These are phyloP conservation scores for Calliscelio sp. DNA, from an alignment of 2,888 invertebrate species.

Conservation along the genomic window DNA sequence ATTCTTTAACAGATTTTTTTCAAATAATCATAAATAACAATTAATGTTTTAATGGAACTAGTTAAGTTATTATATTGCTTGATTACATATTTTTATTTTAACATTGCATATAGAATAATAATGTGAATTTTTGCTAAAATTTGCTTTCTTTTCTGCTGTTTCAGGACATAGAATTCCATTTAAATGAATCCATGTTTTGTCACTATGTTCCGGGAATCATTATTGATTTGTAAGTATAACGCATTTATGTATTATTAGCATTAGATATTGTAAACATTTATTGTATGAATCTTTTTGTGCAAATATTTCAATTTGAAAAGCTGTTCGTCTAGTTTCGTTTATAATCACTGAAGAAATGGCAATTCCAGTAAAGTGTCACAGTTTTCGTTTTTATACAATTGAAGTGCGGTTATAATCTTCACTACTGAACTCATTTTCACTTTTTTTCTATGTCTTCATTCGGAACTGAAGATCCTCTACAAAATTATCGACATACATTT, in stretches of 20 bases:
- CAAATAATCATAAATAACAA: too few species aligned
- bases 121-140: too few species aligned
- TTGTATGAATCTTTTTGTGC: background rate
- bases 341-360: conserved; percentile 12
- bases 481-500: conserved; percentile 44
- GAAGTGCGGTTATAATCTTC: conserved; percentile 28
- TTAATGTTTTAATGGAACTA: too few species aligned
- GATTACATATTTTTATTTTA: too few species aligned
- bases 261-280: conserved; percentile 1
- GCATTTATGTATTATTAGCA: background rate
- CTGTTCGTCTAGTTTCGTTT: conserved; percentile 9
- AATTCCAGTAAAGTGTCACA: conserved; percentile 25
- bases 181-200: conserved; percentile 82
- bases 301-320: background rate
- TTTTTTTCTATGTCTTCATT: conserved; percentile 28
- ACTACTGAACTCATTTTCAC: conserved; percentile 43
- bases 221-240: conserved; percentile 74
- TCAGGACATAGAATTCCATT: conserved; percentile 74
- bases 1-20: too few species aligned
- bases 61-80: too few species aligned
- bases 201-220: conserved; percentile 79
- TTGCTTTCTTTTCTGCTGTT: conserved; percentile 64
- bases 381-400: conserved; percentile 12
- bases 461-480: conserved; percentile 15
- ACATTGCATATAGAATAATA: too few species aligned